Evolutionary conservation across 2,797 vertebrate genomes (phyloP).

Genomic region (Neosalanx taihuensis): DNA sequence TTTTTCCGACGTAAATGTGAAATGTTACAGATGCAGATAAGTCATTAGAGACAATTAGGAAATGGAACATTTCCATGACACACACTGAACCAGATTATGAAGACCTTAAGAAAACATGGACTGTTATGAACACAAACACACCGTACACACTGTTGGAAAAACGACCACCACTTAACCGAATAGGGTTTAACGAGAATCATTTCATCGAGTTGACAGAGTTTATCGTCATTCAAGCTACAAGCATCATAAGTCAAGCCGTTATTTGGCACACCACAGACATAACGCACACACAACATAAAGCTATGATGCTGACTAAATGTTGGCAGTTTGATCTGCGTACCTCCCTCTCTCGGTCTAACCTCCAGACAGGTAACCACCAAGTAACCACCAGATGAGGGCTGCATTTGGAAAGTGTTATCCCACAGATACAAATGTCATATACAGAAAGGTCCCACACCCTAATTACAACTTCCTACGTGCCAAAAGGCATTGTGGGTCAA

Average conservation of each 20-base stretch:
- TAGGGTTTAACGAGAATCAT: slow-evolving; percentile 27
- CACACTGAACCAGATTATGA: slow-evolving; percentile 46
- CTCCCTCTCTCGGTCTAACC: slow-evolving; percentile 14
- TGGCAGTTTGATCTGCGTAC: slow-evolving; percentile 15
- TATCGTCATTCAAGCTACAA: slow-evolving; percentile 33
- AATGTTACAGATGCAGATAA: slow-evolving; percentile 51
- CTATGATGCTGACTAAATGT: slow-evolving; percentile 37
- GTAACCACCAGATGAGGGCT: slow-evolving; percentile 44
- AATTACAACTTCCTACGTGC: slow-evolving; percentile 48
- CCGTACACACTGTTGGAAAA: slow-evolving; percentile 8
- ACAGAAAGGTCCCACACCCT: slow-evolving; percentile 53
- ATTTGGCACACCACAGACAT: slow-evolving; percentile 39
- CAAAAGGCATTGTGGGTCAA: slow-evolving; percentile 47
- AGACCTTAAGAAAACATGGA: slow-evolving; percentile 24
- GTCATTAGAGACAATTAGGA: slow-evolving; percentile 63
- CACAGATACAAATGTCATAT: slow-evolving; percentile 49
- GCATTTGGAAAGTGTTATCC: slow-evolving; percentile 56
- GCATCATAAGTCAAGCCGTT: slow-evolving; percentile 45
- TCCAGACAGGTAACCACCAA: slow-evolving; percentile 44
- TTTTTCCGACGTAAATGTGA: slow-evolving; percentile 58
- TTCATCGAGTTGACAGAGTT: slow-evolving; percentile 32
- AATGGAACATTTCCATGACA: slow-evolving; percentile 58
- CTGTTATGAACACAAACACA: slow-evolving; percentile 21
- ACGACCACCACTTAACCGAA: slow-evolving; percentile 14
- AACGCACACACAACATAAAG: slow-evolving; percentile 15